Conservation (phyloP, 2,888 invertebrate species). For the Ferdinandea cuprea region DNA sequence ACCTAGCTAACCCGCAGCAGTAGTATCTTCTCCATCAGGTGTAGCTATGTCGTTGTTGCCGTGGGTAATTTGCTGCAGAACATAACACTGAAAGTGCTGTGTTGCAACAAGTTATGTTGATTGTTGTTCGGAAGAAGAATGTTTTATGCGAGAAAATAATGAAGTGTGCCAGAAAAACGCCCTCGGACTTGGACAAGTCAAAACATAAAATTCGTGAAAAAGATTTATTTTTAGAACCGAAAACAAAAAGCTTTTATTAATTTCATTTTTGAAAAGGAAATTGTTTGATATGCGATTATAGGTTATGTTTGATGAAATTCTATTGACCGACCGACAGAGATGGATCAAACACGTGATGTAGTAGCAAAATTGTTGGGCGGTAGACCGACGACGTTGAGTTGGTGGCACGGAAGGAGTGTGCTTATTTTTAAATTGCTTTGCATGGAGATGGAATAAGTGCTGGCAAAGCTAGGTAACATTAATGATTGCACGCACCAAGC, state of each 20-base stretch:
- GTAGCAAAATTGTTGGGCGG: slow-evolving; percentile 19
- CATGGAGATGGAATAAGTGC: neutral
- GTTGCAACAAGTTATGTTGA: slow-evolving; percentile 40
- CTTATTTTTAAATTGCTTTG: neutral
- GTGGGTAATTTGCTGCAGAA: slow-evolving; percentile 36
- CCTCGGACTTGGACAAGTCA: slow-evolving; percentile 15
- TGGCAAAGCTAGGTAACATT: neutral
- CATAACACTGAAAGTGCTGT: slow-evolving; percentile 22
- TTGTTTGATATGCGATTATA: slow-evolving; percentile 22
- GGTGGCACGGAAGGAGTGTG: neutral
- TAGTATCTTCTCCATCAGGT: slow-evolving; percentile 37
- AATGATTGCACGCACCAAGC: neutral
- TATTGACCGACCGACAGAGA: slow-evolving; percentile 26
- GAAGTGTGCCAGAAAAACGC: slow-evolving; percentile 8
- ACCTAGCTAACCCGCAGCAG: no score
- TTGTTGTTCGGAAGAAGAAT: slow-evolving; percentile 2
- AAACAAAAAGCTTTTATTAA: neutral
- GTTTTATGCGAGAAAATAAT: no score
- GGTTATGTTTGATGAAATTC: slow-evolving; percentile 26
- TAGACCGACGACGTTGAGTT: no score
- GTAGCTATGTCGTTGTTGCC: slow-evolving; percentile 33
- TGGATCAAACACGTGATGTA: slow-evolving; percentile 13
- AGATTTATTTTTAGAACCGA: slow-evolving; percentile 39
- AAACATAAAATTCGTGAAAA: slow-evolving; percentile 12
- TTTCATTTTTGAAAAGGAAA: slow-evolving; percentile 1